Base-by-base conservation (phyloP, 2,113 vertebrate species). In the Sander vitreus region DNA sequence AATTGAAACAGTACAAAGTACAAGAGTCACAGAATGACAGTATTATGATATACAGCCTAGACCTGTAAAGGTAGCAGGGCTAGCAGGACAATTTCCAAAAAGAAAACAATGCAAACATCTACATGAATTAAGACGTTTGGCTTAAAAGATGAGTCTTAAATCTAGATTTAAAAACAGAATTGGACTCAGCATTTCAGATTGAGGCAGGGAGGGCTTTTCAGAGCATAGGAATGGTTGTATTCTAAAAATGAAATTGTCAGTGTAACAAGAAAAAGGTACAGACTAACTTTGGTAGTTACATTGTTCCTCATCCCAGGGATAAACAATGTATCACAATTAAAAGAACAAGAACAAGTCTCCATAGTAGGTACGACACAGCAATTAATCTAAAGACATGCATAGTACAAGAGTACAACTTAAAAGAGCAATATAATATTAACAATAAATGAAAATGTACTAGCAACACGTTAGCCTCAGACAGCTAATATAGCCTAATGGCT, bases 11-110 rank as follows among this genome's bases (percentile, higher is more conserved):
- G 13, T 30, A 6, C 43, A 59, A 59, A 36, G 39, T 13, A 30
- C 13, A 6, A 53, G n/a, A 75, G 69, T 58, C 19, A 73, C 62
- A 79, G 51, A 33, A 11, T 19, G 15, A 23, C 10, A 76, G 11
- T 33, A 5, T 36, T 15, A 48, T 27, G 4, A 23, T 9, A 51
- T 8, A 25, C 6, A 23, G 60, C 12, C 33, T 15, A 15, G 47
- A 71, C 3, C 30, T 51, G 43, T 36, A 21, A 55, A 39, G 15
- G 19, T 2, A 57, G 12, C 72, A 36, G 50, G 13, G 73, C 27
- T 30, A 0, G 19, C 62, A 51, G 27, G n/a, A n/a, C 19, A 33
- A 2, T n/a, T 6, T 39, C 39, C 39, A 43, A 43, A 11, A 6
- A 39, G 5, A 23, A 60, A 30, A 27, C 14, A 8, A 45, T 8